A percentile compares a stretch with the other conserved stretches of the same genome.
Evolutionary conservation across 2,888 invertebrate genomes (phyloP).

Genomic region (Nezara viridula): DNA sequence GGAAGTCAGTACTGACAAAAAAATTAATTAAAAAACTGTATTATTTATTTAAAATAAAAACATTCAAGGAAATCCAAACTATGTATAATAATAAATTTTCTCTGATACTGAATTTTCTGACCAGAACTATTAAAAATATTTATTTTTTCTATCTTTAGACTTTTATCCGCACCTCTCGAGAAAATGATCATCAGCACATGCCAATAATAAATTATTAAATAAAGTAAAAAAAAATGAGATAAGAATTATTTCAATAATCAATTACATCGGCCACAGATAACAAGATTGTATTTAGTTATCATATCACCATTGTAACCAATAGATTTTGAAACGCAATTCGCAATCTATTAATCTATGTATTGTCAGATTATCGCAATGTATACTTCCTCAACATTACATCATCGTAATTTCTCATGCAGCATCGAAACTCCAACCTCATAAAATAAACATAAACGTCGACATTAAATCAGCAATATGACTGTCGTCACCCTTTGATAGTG

Average conservation of each 20-base stretch:
- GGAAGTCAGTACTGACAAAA: too few relatives aligned
- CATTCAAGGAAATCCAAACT: too few relatives aligned
- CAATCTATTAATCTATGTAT: neutral
- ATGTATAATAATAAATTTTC: too few relatives aligned
- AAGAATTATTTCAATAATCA: neutral
- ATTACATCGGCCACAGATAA: neutral
- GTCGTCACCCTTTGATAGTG: neutral
- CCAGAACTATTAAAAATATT: too few relatives aligned
- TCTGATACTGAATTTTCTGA: too few relatives aligned
- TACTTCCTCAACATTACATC: neutral
- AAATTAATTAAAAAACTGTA: too few relatives aligned
- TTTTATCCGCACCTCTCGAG: too few relatives aligned
- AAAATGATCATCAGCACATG: too few relatives aligned
- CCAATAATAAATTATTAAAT: too few relatives aligned
- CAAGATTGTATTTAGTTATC: neutral
- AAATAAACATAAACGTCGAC: neutral
- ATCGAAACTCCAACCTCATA: neutral
- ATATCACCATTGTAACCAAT: neutral
- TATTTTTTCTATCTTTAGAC: too few relatives aligned
- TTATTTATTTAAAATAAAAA: too few relatives aligned
- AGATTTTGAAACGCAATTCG: neutral
- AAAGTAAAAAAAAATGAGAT: too few relatives aligned
- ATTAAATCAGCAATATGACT: neutral
- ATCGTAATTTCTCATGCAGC: neutral
- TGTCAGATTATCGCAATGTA: neutral